Evolutionary conservation across 2,888 invertebrate genomes (phyloP), one percentile per base, ranked within the genome.

Genomic region (Thera obeliscata): DNA sequence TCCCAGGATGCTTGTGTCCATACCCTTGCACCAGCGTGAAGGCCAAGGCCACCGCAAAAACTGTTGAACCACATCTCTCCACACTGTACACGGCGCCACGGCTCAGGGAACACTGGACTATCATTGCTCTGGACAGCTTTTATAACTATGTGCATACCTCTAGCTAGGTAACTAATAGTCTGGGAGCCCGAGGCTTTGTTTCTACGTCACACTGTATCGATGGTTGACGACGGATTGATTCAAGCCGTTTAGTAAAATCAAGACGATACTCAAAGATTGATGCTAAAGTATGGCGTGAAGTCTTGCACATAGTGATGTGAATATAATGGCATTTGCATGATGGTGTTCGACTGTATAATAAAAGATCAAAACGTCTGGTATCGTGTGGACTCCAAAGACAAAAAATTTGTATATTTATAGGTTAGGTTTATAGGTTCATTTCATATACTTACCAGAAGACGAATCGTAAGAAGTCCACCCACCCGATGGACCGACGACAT

Each of bases 31-130:
- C 66, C 43, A 61, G 36, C 7, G 49, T 55, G 8, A 4, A 12
- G 3, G 64, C 68, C 57, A 61, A 11, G 4, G 50, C 56, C 57
- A 54, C 61, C 43, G n/a, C 33, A 22, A 64, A 11, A 43, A 22
- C 49, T 22, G 56, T 57, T 57, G 43, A 22, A 22, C 61, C 60
- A 61, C 64, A 64, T 64, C 35, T n/a, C 61, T 60, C 38, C 43
- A 11, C 12, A 38, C 49, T 22, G 33, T 3, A 3, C 3, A 8
- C 7, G 43, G 43, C 33, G 9, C 9, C 61, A 33, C n/a, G 38
- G n/a, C 41, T 7, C 55, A 56, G 6, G 59, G 63, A 52, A 60
- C 56, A 67, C 67, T 67, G 59, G 50, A 22, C 41, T 2, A 5
- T 12, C 36, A 33, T 36, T 12, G 2, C 62, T 8, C 43, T 43